Evolutionary conservation across 1,140 invertebrate genomes (phyloP), one percentile per base, ranked within the genome.

Genomic region (Drosophila lacteicornis): DNA sequence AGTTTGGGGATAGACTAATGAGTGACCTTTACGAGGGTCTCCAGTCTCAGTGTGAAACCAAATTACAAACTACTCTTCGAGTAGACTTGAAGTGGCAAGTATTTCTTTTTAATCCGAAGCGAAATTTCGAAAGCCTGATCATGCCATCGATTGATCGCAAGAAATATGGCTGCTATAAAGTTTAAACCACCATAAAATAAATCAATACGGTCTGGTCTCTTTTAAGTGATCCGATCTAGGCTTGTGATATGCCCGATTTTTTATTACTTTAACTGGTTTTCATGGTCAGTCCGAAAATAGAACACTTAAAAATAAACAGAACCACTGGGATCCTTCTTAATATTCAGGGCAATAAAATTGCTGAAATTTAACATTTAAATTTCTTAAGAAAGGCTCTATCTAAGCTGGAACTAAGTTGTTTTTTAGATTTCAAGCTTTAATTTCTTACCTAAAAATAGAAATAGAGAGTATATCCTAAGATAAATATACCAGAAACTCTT

Each of bases 21-120:
- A 47, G 70, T 73, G 70, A 73, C 70, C 70, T 73, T 57, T 71
- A 69, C n/a, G 15, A 9, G 36, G 27, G 15, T 17, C n/a, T 17
- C 5, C 47, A 33, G 36, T 45, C 19, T 22, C 19, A 22, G 19
- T 22, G 19, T 22, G 19, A 22, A 22, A 22, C 19, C 19, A 22
- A 22, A 22, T 22, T 22, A 22, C 19, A 22, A 22, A 22, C 2
- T 33, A 36, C 27, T 51, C 17, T 36, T 13, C 11, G 36, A 5
- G 30, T 11, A 19, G 17, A 19, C 51, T 51, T 62, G 22, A 38
- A 47, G 36, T 38, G 36, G 50, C 46, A 2, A 19, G 40, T 30
- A 36, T 53, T 19, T 19, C 1, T 36, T 9, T 33, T 33, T 17
- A 3, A 17, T 4, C 11, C 13, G 3, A 30, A 8, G n/a, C 9